A percentile compares a stretch with the other conserved stretches of the same genome.
Conservation (phyloP, 2,888 invertebrate genomes). For the Blastobasis adustella region DNA sequence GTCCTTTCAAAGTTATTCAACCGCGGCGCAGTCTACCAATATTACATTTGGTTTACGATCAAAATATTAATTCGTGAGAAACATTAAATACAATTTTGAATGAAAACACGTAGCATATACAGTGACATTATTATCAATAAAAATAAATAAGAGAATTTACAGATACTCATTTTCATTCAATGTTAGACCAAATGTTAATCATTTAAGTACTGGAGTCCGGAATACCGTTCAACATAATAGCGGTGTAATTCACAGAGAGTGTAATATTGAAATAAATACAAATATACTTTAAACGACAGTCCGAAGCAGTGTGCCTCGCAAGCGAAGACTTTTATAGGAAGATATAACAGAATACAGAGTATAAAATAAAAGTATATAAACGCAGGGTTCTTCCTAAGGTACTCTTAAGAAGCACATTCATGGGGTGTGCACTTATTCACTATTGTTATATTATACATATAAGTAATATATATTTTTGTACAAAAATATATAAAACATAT, state of each 20-base stretch:
- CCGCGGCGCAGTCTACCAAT: too few species aligned
- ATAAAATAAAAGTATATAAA: constrained; percentile 19
- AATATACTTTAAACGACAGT: constrained; percentile 37
- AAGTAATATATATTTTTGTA: constrained; percentile 24
- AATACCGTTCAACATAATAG: constrained; percentile 42
- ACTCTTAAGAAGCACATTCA: constrained; percentile 69
- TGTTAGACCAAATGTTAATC: not conserved
- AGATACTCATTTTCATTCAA: constrained; percentile 2
- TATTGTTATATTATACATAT: too few species aligned
- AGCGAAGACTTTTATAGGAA: constrained; percentile 55
- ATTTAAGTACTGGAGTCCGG: too few species aligned
- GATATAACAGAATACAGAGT: constrained; percentile 49
- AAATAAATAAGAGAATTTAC: not conserved
- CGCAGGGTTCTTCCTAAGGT: constrained; percentile 56
- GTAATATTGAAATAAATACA: constrained; percentile 31
- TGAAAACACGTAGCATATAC: too few species aligned
- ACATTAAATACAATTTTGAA: too few species aligned
- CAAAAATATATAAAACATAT: constrained; percentile 1
- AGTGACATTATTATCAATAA: too few species aligned
- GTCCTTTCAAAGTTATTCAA: too few species aligned
- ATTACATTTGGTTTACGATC: too few species aligned
- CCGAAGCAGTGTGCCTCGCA: constrained; percentile 68
- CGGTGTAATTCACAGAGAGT: constrained; percentile 28
- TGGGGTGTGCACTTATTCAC: constrained; percentile 66
- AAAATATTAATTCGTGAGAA: too few species aligned